Conservation (phyloP, 64 coral and sea anemone species). For the Platygyra sinensis region DNA sequence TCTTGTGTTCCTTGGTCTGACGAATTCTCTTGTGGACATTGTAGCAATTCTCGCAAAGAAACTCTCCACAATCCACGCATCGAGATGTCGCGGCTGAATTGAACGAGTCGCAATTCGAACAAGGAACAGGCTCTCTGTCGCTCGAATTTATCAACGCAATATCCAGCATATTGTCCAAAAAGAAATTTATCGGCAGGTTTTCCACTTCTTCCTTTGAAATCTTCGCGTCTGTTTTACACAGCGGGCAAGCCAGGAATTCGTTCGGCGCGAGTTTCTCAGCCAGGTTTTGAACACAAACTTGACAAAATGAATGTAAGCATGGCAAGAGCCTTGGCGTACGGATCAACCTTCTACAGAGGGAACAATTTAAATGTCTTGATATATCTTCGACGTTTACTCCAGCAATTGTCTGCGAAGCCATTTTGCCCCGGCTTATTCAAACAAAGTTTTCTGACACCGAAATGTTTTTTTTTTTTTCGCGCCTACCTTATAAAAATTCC, state of each 20-base stretch:
- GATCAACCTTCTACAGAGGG: slow-evolving; percentile 71
- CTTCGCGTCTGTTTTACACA: slow-evolving; percentile 75
- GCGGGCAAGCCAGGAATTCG: slow-evolving; percentile 62
- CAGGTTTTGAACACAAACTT: slow-evolving; percentile 66
- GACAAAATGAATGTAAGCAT: slow-evolving; percentile 90
- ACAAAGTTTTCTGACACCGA: background rate
- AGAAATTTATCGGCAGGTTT: slow-evolving; percentile 73
- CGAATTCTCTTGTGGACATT: slow-evolving; percentile 84
- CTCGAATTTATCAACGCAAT: slow-evolving; percentile 82
- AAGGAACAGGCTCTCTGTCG: slow-evolving; percentile 67
- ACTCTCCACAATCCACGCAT: slow-evolving; percentile 88
- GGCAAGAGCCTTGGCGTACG: slow-evolving; percentile 83
- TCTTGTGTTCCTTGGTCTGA: slow-evolving; percentile 86
- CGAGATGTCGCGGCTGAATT: slow-evolving; percentile 64
- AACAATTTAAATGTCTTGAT: slow-evolving; percentile 81
- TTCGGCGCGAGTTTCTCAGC: slow-evolving; percentile 26
- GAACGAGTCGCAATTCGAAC: slow-evolving; percentile 75
- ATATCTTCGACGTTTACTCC: slow-evolving; percentile 86
- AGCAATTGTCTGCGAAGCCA: slow-evolving; percentile 72
- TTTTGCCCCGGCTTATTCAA: slow-evolving; percentile 22
- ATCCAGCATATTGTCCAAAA: slow-evolving; percentile 91
- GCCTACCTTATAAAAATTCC: background rate
- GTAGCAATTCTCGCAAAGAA: slow-evolving; percentile 90
- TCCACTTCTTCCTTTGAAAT: slow-evolving; percentile 67
- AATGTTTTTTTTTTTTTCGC: background rate